Evolutionary conservation across 2,113 vertebrate species (phyloP).

Genomic region (Cephalophus harveyi): DNA sequence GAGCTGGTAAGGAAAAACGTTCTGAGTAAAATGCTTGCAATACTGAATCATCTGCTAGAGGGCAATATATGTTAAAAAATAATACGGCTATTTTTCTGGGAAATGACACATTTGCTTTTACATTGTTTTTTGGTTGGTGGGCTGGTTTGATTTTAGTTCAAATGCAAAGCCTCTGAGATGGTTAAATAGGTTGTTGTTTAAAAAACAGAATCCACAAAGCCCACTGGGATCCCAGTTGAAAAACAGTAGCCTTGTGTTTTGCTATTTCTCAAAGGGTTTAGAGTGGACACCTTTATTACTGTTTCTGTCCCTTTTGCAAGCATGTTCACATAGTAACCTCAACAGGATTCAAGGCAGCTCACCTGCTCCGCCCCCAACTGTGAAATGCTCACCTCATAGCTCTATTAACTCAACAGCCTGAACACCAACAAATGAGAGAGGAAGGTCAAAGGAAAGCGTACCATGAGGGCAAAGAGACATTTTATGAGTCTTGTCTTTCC

Average conservation of each 20-base stretch:
- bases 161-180: neutral
- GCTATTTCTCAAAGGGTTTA: neutral
- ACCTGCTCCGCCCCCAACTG: neutral
- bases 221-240: neutral
- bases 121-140: neutral
- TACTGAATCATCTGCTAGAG: conserved; percentile 73
- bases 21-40: conserved; percentile 50
- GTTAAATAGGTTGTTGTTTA: neutral
- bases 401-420: neutral
- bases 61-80: conserved; percentile 73
- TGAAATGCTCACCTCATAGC: neutral
- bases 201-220: neutral
- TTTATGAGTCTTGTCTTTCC: neutral
- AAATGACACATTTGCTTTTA: neutral
- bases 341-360: neutral
- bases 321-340: neutral
- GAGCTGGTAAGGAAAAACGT: neutral
- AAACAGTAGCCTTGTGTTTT: neutral
- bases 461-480: neutral
- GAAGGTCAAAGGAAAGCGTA: neutral
- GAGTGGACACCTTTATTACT: neutral
- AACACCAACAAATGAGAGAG: neutral
- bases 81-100: neutral
- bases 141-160: neutral
- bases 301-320: neutral